Percentiles rank a stretch among this genome's conserved stretches.
phyloP scores from a whole-genome alignment of 2,113 vertebrate species.

The Xenopus tropicalis region DNA sequence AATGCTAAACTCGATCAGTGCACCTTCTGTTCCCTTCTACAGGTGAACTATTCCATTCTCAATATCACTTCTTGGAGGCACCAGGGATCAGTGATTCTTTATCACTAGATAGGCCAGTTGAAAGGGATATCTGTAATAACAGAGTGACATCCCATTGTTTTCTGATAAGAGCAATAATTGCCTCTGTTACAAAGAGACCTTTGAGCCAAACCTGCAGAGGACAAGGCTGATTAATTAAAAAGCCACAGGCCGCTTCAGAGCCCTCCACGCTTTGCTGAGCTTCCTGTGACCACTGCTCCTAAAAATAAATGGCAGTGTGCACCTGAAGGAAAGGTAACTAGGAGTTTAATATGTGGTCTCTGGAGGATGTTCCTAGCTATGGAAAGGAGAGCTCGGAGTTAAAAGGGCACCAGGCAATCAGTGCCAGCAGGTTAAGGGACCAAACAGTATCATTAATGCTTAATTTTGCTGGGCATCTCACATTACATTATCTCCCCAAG shows the following conservation, averaged over 20 bases:
- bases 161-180: constrained; percentile 65
- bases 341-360: constrained; percentile 42
- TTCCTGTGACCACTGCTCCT: constrained; percentile 49
- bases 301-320: constrained; percentile 45
- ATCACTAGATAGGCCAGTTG: constrained; percentile 41
- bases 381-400: constrained; percentile 45
- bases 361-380: constrained; percentile 44
- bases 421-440: constrained; percentile 6
- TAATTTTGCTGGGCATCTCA: constrained; percentile 42
- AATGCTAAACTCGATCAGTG: constrained; percentile 20
- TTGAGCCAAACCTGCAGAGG: constrained; percentile 57
- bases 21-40: constrained; percentile 37
- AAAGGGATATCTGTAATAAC: constrained; percentile 43
- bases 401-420: constrained; percentile 44
- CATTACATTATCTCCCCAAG: constrained; percentile 48
- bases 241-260: constrained; percentile 40
- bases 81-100: constrained; percentile 42
- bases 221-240: constrained; percentile 64
- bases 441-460: constrained; percentile 39
- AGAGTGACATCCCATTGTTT: constrained; percentile 49
- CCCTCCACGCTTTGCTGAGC: constrained; percentile 51
- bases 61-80: constrained; percentile 40
- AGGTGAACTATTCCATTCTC: constrained; percentile 42
- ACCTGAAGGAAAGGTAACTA: constrained; percentile 47
- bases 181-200: constrained; percentile 54